Percentiles rank a stretch among this genome's conserved stretches.
phyloP scores from a whole-genome alignment of 2,888 invertebrate species.

The Sphecodes monilicornis region DNA sequence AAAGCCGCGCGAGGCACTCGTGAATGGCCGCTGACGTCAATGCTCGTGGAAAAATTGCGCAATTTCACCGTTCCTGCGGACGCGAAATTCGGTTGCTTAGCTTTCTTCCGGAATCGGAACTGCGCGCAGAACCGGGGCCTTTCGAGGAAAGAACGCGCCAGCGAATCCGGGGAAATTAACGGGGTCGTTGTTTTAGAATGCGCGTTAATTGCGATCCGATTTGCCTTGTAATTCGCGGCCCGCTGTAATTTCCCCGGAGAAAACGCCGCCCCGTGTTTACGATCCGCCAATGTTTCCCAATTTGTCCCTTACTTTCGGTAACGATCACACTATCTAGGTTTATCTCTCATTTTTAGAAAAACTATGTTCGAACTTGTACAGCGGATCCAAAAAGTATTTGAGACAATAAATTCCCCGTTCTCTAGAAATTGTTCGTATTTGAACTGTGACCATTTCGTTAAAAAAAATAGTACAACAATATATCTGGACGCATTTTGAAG shows the following conservation, averaged over 20 bases:
- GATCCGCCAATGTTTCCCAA: conserved; percentile 18
- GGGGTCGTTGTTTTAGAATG: conserved; percentile 51
- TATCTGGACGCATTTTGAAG: no score
- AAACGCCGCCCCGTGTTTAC: not conserved
- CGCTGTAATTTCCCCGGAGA: conserved; percentile 36
- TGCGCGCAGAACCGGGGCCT: conserved; percentile 25
- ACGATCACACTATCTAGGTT: not conserved
- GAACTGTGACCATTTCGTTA: no score
- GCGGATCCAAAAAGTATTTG: no score
- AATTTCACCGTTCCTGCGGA: conserved; percentile 78
- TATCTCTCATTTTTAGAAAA: no score
- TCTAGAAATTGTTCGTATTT: no score
- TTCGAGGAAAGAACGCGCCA: conserved; percentile 27
- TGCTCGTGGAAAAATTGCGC: conserved; percentile 82
- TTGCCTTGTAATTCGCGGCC: conserved; percentile 31
- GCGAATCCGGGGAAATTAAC: conserved; percentile 58
- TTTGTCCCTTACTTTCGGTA: conserved; percentile 36
- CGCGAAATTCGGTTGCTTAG: conserved; percentile 69
- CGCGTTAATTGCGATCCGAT: conserved; percentile 55
- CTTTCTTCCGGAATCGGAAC: conserved; percentile 76
- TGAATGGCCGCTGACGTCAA: conserved; percentile 83
- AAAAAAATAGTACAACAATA: no score
- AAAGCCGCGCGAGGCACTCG: conserved; percentile 78
- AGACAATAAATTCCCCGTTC: no score
- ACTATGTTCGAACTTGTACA: no score